Evolutionary conservation across 2,888 invertebrate species (phyloP), one percentile per base, ranked within the genome.

Genomic region (Spilarctia lutea): DNA sequence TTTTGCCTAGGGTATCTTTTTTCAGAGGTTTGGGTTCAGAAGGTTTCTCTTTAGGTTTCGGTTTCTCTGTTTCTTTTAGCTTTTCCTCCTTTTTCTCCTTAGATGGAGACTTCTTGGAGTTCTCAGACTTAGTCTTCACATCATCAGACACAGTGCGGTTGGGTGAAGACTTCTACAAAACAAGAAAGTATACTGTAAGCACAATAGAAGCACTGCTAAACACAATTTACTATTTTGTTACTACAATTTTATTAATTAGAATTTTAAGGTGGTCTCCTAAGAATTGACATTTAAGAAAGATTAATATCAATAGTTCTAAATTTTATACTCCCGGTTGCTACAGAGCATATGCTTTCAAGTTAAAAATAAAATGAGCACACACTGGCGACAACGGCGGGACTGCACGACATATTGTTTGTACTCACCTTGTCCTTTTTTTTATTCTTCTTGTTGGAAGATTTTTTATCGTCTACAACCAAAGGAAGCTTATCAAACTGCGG

Each of bases 401-500:
- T 81, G 82, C 86, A 82, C 79, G 88, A 85, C 81, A 83, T 82
- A 85, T 86, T 88, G 83, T 82, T 85, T 83, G 83, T 78, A 91
- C 95, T 93, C 90, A 97, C 97, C 97, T 97, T 97, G 90, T 97
- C 97, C 93, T 97, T 97, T 85, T 94, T 96, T 96, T 97, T 97
- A 86, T 85, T 87, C 91, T 97, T 97, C 93, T 97, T 97, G 87
- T 93, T 96, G 86, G 96, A 96, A 80, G 96, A 96, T 94, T 97
- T 97, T 91, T 96, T 96, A 87, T 97, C 97, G 90, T 97, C 97
- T 83, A 96, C 88, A 82, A 96, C 93, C 83, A 96, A 92, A 65
- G 97, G 96, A 80, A 97, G 95, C 93, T 97, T 97, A 89, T 97
- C 97, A 91, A 98, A 97, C 89, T 97, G 97, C 89, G 98, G 98